Evolutionary conservation across 2,888 invertebrate genomes (phyloP).

Genomic region (Volucella bombylans): DNA sequence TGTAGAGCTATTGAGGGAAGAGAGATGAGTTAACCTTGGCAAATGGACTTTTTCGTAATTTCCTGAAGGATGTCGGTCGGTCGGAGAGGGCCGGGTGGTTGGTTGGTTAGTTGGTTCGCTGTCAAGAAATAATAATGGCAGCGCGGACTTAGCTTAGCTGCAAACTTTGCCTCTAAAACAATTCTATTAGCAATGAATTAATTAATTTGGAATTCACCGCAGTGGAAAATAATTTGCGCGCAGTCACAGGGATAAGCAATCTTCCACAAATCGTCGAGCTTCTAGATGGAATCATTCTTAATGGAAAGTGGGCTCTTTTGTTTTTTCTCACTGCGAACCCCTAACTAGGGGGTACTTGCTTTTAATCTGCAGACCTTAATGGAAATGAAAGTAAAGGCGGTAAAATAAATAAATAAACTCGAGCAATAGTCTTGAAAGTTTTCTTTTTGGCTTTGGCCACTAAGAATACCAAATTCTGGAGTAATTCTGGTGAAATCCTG

Average conservation of each 20-base stretch:
- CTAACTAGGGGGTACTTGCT: not conserved
- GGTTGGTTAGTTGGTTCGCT: not conserved
- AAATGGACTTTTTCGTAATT: slow-evolving; percentile 36
- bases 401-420: slow-evolving; percentile 65
- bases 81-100: too few species aligned
- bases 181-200: slow-evolving; percentile 71
- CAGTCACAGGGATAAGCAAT: slow-evolving; percentile 13
- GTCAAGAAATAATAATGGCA: slow-evolving; percentile 44
- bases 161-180: slow-evolving; percentile 57
- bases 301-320: too few species aligned
- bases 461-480: not conserved
- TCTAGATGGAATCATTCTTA: not conserved
- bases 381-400: slow-evolving; percentile 44
- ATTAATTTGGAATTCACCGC: slow-evolving; percentile 70
- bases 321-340: too few species aligned
- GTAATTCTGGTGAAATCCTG: slow-evolving; percentile 8
- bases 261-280: slow-evolving; percentile 1
- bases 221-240: slow-evolving; percentile 56
- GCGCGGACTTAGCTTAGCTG: slow-evolving; percentile 2
- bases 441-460: not conserved
- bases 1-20: not conserved
- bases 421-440: slow-evolving; percentile 52
- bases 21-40: slow-evolving; percentile 6
- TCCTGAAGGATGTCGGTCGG: not conserved
- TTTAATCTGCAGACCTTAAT: slow-evolving; percentile 34